phyloP scores from a whole-genome alignment of 2,797 vertebrate genomes.

The Galago senegalensis region DNA sequence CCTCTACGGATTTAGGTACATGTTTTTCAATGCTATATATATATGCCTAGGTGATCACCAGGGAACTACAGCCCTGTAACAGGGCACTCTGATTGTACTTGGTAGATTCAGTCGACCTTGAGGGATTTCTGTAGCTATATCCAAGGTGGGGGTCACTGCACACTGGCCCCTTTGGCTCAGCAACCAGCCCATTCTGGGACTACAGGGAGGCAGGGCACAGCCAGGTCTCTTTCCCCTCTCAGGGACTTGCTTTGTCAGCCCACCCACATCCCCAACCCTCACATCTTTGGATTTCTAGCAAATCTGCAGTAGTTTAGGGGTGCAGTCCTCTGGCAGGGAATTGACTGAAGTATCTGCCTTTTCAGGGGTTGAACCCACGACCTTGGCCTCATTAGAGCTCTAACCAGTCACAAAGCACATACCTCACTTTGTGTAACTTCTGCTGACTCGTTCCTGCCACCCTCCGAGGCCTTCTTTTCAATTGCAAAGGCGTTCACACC shows the following conservation, averaged over 20 bases:
- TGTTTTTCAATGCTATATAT: not conserved
- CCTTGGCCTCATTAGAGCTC: slow-evolving; percentile 81
- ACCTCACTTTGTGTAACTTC: slow-evolving; percentile 76
- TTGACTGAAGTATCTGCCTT: slow-evolving; percentile 78
- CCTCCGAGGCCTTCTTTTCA: slow-evolving; percentile 76
- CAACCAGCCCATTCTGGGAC: not conserved
- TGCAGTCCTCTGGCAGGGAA: slow-evolving; percentile 65
- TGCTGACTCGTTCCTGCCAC: slow-evolving; percentile 74
- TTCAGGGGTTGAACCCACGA: slow-evolving; percentile 72
- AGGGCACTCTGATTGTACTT: not conserved
- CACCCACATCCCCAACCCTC: slow-evolving; percentile 53
- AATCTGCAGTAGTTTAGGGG: slow-evolving; percentile 75
- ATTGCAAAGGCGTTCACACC: slow-evolving; percentile 82
- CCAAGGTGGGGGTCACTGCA: not conserved
- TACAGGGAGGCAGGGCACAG: not conserved
- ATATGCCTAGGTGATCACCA: not conserved
- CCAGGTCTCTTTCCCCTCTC: not conserved
- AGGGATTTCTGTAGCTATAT: not conserved
- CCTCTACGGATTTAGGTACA: not conserved
- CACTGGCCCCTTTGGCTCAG: not conserved
- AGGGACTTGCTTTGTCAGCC: not conserved
- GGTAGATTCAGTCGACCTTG: not conserved
- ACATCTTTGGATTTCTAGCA: slow-evolving; percentile 64
- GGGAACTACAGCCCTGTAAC: not conserved
- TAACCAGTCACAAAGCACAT: slow-evolving; percentile 58